phyloP scores from a whole-genome alignment of 1,140 invertebrate species.

The Dolichoris vasculosae region DNA sequence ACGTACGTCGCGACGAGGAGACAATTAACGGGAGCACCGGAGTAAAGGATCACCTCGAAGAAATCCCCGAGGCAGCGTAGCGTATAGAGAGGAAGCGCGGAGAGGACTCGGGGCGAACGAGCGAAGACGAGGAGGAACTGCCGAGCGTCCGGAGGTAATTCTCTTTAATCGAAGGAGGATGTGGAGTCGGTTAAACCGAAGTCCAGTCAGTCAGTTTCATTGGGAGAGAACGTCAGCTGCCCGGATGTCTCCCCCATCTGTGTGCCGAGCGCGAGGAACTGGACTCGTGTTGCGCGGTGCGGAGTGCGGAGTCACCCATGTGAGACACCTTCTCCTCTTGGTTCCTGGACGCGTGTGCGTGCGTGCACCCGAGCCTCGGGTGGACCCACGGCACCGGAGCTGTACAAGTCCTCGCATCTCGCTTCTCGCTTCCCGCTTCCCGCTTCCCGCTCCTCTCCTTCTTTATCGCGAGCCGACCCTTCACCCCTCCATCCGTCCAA shows the following conservation, averaged over 20 bases:
- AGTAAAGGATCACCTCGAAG: conserved; percentile 27
- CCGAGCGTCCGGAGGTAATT: conserved; percentile 67
- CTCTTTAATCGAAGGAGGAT: conserved; percentile 75
- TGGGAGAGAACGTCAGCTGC: conserved; percentile 72
- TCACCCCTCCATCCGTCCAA: not conserved
- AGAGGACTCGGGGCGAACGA: not conserved
- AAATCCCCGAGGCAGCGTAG: conserved; percentile 36
- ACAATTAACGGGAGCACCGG: conserved; percentile 46
- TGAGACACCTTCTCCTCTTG: conserved; percentile 72
- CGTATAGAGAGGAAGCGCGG: conserved; percentile 1
- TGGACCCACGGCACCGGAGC: conserved; percentile 63
- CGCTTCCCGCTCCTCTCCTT: not conserved
- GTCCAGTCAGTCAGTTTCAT: conserved; percentile 74
- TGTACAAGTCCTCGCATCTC: conserved; percentile 53
- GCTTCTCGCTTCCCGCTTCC: not conserved
- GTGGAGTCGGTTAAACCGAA: conserved; percentile 75
- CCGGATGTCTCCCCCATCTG: conserved; percentile 75
- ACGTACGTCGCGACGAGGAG: not conserved
- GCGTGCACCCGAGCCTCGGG: conserved; percentile 57
- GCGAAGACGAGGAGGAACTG: conserved; percentile 5
- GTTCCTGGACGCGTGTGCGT: not conserved
- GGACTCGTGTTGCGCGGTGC: conserved; percentile 67
- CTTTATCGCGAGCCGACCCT: conserved; percentile 50
- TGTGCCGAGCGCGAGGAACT: conserved; percentile 51
- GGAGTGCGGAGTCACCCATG: conserved; percentile 72